Evolutionary conservation across 2,113 vertebrate genomes (phyloP), one percentile per base, ranked within the genome.

Genomic region (Semicossyphus pulcher): DNA sequence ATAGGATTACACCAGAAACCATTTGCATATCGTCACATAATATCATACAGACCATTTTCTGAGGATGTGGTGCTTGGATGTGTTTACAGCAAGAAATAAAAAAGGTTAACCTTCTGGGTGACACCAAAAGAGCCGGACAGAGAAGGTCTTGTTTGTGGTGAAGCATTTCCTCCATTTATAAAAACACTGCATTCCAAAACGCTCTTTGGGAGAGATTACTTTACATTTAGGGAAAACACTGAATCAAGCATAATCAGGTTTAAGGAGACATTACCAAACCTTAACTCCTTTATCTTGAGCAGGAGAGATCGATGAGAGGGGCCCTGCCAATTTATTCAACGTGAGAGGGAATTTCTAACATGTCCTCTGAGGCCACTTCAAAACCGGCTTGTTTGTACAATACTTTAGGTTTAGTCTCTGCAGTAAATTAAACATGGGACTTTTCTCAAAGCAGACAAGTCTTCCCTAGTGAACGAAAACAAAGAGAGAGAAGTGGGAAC

Each of bases 241-340:
- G 36, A 32, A 53, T 63, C 36, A 57, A 51, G 49, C 51, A 18
- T 67, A 65, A 73, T 71, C 69, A 47, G 69, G 51, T 59, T 87
- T 78, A 75, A 80, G 58, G 72, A 69, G 20, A 67, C 80, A 32
- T 69, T 69, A 80, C 63, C 54, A 72, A 81, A 51, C 45, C 51
- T 58, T 49, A 72, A 67, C 31, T 60, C 65, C 11, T 52, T 67
- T 49, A 56, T 25, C 32, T 44, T 12, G 37, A 71, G 48, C 36
- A 11, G 64, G 58, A 44, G 57, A 56, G 67, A 87, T 83, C 28
- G 7, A 82, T 71, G 21, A 72, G 42, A 28, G 20, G 37, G 45
- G 32, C 29, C 32, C 15, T 51, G 36, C 57, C 61, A 54, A 25
- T 48, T 51, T 45, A 52, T 54, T 64, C 72, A 42, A 1, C 1